Evolutionary conservation across 1,140 invertebrate species (phyloP).

Genomic region (Heliconius eleuchia): DNA sequence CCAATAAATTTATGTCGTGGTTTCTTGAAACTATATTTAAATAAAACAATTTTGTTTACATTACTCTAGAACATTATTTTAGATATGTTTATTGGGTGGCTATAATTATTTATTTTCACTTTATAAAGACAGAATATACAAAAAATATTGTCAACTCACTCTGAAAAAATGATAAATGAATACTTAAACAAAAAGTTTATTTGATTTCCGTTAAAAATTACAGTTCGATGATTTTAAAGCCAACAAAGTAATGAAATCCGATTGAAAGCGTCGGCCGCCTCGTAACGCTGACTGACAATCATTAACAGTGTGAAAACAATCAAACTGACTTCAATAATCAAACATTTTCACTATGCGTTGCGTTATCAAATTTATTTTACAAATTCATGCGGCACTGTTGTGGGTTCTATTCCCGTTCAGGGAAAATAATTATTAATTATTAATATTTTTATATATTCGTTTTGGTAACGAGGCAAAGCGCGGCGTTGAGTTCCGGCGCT

Average conservation of each 20-base stretch:
- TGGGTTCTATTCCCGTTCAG: too few relatives aligned
- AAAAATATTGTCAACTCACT: background rate
- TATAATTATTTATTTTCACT: background rate
- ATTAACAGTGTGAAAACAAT: slow-evolving; percentile 70
- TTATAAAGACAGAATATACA: background rate
- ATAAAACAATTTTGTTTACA: slow-evolving; percentile 4
- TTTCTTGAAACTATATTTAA: slow-evolving; percentile 17
- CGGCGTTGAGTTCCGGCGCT: too few relatives aligned
- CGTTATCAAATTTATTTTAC: slow-evolving; percentile 58
- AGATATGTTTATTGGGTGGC: background rate
- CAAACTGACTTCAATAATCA: slow-evolving; percentile 63
- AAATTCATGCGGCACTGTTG: slow-evolving; percentile 22
- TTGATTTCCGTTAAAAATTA: slow-evolving; percentile 42
- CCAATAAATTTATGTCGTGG: slow-evolving; percentile 19
- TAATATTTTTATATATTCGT: too few relatives aligned
- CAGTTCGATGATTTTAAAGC: slow-evolving; percentile 47
- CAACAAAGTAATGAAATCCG: slow-evolving; percentile 45
- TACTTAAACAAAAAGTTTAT: slow-evolving; percentile 35
- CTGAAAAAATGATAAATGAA: slow-evolving; percentile 26
- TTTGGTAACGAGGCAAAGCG: too few relatives aligned
- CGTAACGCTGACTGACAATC: slow-evolving; percentile 50
- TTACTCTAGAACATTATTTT: background rate
- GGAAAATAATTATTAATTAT: too few relatives aligned
- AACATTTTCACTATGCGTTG: slow-evolving; percentile 63
- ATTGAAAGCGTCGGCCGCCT: slow-evolving; percentile 44